A percentile compares a stretch with the other conserved stretches of the same genome.
phyloP scores from a whole-genome alignment of 2,113 vertebrate species.

The Phalacrocorax carbo region DNA sequence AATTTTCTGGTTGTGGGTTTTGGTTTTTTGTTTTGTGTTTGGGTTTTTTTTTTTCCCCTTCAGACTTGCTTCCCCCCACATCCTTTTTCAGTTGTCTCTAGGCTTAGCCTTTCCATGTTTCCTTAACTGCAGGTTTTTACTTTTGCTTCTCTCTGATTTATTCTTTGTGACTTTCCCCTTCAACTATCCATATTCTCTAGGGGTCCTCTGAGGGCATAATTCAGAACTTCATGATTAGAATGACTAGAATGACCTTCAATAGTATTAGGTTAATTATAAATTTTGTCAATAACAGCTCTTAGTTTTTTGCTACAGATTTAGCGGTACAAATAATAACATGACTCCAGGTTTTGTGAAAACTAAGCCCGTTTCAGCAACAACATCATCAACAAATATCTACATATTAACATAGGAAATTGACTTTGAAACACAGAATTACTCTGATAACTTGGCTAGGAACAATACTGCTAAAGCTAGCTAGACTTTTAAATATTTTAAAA shows the following conservation, averaged over 20 bases:
- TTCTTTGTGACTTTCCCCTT: constrained; percentile 44
- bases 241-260: constrained; percentile 31
- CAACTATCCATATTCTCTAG: neutral
- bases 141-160: constrained; percentile 50
- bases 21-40: neutral
- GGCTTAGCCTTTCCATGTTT: constrained; percentile 25
- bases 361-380: neutral
- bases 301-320: neutral
- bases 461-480: neutral
- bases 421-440: neutral
- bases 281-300: neutral
- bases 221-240: constrained; percentile 37
- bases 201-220: constrained; percentile 21
- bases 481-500: neutral
- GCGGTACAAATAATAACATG: neutral
- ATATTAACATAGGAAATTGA: neutral
- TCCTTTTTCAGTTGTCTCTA: constrained; percentile 25
- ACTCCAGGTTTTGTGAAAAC: neutral
- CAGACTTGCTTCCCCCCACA: neutral
- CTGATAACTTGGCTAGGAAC: neutral
- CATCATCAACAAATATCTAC: neutral
- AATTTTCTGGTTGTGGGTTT: neutral
- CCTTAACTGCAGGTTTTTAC: constrained; percentile 24
- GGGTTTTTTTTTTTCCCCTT: neutral
- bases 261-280: constrained; percentile 15